Percentiles rank a stretch among this genome's conserved stretches.
Evolutionary conservation across 2,888 invertebrate species (phyloP).

Genomic region (Caenorhabditis sp.): DNA sequence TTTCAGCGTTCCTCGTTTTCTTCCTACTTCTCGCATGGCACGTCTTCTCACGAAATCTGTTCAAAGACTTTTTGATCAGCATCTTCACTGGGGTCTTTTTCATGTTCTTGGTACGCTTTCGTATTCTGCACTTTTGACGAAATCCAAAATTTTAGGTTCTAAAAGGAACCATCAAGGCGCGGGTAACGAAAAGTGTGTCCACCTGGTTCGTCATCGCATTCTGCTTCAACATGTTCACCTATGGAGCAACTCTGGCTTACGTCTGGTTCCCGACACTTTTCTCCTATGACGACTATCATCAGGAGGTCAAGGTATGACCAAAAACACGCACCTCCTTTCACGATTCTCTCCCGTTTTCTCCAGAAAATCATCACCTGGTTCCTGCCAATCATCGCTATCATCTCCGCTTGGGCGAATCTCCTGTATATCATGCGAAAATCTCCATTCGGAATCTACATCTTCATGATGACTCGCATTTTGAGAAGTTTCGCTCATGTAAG

Average conservation of each 20-base stretch:
- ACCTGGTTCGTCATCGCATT: slow-evolving; percentile 80
- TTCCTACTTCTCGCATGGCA: slow-evolving; percentile 82
- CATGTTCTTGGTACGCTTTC: slow-evolving; percentile 75
- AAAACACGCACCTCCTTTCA: no score
- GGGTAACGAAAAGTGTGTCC: slow-evolving; percentile 65
- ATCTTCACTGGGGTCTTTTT: slow-evolving; percentile 75
- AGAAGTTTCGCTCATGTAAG: slow-evolving; percentile 78
- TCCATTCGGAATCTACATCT: slow-evolving; percentile 82
- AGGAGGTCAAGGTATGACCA: slow-evolving; percentile 80
- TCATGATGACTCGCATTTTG: slow-evolving; percentile 82
- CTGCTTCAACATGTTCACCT: slow-evolving; percentile 79
- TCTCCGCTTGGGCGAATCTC: slow-evolving; percentile 81
- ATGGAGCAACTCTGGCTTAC: slow-evolving; percentile 76
- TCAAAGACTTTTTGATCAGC: slow-evolving; percentile 75
- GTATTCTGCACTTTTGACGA: background rate
- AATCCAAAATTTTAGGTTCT: slow-evolving; percentile 77
- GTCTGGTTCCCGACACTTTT: slow-evolving; percentile 81
- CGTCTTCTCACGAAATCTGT: slow-evolving; percentile 71
- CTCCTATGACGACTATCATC: slow-evolving; percentile 78
- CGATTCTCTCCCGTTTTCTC: background rate
- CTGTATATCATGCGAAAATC: slow-evolving; percentile 75
- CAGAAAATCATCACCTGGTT: slow-evolving; percentile 78
- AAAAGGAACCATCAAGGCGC: slow-evolving; percentile 78
- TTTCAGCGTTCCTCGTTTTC: slow-evolving; percentile 77
- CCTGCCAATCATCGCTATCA: slow-evolving; percentile 81